These are phyloP conservation scores for Anseranas semipalmata DNA, from an alignment of 2,113 vertebrate genomes.

Conservation along the genomic window DNA sequence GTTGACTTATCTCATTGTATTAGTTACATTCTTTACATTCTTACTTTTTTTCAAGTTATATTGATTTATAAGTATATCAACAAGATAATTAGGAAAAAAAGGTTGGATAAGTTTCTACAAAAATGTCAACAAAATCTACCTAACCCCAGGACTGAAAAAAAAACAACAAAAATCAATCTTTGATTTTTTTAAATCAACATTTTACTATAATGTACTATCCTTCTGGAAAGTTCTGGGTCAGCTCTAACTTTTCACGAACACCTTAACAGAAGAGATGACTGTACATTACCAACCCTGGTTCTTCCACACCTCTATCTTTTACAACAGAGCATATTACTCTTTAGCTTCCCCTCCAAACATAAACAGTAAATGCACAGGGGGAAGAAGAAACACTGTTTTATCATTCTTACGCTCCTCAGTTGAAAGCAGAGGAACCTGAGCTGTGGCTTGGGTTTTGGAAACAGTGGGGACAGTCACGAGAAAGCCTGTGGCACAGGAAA, in stretches of 20 bases:
- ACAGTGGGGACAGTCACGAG: not conserved
- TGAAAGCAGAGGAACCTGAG: rapidly evolving
- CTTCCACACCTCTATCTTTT: not conserved
- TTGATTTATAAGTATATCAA: not conserved
- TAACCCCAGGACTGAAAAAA: not conserved
- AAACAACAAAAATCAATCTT: not conserved
- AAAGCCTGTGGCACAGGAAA: not conserved
- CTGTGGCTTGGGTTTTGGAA: not conserved
- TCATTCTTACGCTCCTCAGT: not conserved
- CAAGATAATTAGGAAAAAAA: not conserved
- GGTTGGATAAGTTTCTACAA: not conserved
- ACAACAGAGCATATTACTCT: rapidly evolving
- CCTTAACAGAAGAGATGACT: not conserved
- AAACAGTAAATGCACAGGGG: not conserved
- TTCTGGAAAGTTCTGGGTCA: not conserved
- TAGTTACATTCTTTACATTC: rapidly evolving
- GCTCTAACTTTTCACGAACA: not conserved
- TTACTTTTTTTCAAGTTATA: not conserved
- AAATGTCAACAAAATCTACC: not conserved
- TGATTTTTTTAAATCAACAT: not conserved
- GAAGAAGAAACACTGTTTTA: rapidly evolving
- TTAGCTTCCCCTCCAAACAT: not conserved
- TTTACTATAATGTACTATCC: not conserved
- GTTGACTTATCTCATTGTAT: not conserved
- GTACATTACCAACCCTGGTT: not conserved